Conservation (phyloP, 2,797 vertebrate species). For the Phataginus tricuspis region DNA sequence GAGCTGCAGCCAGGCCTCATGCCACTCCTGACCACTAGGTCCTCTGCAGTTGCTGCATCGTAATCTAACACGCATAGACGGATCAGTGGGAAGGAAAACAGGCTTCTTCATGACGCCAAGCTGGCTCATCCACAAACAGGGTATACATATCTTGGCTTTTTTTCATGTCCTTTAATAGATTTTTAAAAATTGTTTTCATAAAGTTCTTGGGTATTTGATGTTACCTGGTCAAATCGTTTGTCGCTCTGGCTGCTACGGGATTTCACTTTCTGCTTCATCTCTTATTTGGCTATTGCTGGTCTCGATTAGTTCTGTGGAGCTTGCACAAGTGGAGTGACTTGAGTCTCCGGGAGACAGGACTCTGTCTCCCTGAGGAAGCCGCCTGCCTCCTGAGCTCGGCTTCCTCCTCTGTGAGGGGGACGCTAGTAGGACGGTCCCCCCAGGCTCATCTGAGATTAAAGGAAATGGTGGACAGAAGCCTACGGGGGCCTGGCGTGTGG, state of each 20-base stretch:
- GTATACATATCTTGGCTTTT: neutral
- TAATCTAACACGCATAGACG: no score
- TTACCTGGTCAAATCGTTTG: neutral
- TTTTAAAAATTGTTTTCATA: neutral
- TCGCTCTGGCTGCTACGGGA: neutral
- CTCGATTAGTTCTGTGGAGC: neutral
- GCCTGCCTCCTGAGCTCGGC: neutral
- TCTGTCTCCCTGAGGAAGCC: neutral
- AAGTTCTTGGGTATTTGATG: neutral
- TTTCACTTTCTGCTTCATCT: neutral
- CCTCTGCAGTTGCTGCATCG: rapidly evolving
- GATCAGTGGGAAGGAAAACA: neutral
- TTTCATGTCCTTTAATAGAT: neutral
- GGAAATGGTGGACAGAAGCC: rapidly evolving
- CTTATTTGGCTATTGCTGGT: neutral
- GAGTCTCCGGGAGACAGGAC: neutral
- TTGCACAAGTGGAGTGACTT: neutral
- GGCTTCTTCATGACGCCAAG: neutral
- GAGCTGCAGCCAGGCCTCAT: neutral
- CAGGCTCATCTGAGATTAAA: neutral
- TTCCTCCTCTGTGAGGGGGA: neutral
- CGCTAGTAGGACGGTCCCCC: rapidly evolving
- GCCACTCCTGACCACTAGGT: neutral
- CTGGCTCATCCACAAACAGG: neutral
- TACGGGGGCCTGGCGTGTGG: rapidly evolving